Conservation (phyloP, 2,113 vertebrate genomes). For the Albula glossodonta region DNA sequence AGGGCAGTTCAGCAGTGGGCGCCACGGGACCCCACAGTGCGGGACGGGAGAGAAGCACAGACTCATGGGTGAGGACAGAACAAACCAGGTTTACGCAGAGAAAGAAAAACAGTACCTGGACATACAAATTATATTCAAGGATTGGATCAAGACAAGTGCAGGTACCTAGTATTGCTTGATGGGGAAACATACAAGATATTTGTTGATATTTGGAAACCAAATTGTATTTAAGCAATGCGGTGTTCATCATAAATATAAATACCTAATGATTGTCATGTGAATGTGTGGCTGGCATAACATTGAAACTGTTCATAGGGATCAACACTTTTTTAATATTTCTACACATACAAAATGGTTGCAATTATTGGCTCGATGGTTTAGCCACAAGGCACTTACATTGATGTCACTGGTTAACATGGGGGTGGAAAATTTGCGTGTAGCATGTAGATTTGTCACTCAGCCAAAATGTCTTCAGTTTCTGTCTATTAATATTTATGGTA, state of each 20-base stretch:
- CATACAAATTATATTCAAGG: not conserved
- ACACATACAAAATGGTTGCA: not conserved
- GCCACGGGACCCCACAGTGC: slow-evolving; percentile 18
- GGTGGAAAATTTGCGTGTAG: not conserved
- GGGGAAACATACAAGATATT: not conserved
- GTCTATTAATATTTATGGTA: not conserved
- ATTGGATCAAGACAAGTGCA: not conserved
- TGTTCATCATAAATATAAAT: not conserved
- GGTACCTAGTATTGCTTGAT: not conserved
- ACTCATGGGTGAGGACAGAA: slow-evolving; percentile 49
- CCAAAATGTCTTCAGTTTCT: not conserved
- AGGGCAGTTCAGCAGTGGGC: slow-evolving; percentile 21
- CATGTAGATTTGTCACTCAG: not conserved
- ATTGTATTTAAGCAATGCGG: not conserved
- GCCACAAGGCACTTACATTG: not conserved
- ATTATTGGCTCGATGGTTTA: not conserved
- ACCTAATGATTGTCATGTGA: not conserved
- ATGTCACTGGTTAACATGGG: not conserved
- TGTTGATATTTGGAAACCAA: not conserved
- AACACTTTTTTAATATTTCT: not conserved
- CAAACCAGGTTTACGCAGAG: slow-evolving; percentile 28
- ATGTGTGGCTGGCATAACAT: not conserved
- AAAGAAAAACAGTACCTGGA: slow-evolving; percentile 12
- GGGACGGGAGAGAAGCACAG: slow-evolving; percentile 38
- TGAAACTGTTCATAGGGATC: not conserved